Evolutionary conservation across 1,140 invertebrate genomes (phyloP), one percentile per base, ranked within the genome.

Genomic region (Mactra quadrangularis): DNA sequence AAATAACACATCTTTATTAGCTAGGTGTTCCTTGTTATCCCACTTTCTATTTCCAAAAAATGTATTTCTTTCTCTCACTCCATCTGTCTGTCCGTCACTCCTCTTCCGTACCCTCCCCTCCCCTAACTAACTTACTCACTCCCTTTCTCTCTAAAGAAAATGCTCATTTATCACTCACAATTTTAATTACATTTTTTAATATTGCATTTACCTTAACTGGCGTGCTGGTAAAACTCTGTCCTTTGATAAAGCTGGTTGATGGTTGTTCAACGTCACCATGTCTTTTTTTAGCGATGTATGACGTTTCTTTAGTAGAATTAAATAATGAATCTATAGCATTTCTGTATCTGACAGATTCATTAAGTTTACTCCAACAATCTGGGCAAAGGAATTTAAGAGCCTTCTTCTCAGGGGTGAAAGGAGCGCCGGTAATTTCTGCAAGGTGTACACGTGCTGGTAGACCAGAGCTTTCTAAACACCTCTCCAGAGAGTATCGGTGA

Each of bases 361-460:
- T 31, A 11, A 78, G 31, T 25, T 31, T 33, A 31, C 9, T 66
- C 75, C 75, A 81, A 38, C 77, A 81, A n/a, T 38, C 6, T 7
- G 52, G 33, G 31, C 77, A 81, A 25, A 81, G 59, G 53, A 81
- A 81, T 22, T 38, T 55, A 25, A 29, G 29, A n/a, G n/a, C 11
- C 50, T 38, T 66, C 47, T 78, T 64, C 13, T 55, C 31, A 25
- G 76, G 76, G 0, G 60, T 66, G 19, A 68, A 55, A n/a, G 33
- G 22, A 1, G 35, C 6, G 1, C 25, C 50, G 7, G 31, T 47
- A 25, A 70, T 17, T 22, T 55, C 17, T 27, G 19, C 0, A 13
- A 70, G 19, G 29, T 59, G 35, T 22, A 64, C 33, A 11, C 53
- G 57, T 6, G 31, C 64, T 13, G 45, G 27, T 27, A 22, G 17